phyloP scores from a whole-genome alignment of 2,113 vertebrate genomes.

The Hyaena hyaena region DNA sequence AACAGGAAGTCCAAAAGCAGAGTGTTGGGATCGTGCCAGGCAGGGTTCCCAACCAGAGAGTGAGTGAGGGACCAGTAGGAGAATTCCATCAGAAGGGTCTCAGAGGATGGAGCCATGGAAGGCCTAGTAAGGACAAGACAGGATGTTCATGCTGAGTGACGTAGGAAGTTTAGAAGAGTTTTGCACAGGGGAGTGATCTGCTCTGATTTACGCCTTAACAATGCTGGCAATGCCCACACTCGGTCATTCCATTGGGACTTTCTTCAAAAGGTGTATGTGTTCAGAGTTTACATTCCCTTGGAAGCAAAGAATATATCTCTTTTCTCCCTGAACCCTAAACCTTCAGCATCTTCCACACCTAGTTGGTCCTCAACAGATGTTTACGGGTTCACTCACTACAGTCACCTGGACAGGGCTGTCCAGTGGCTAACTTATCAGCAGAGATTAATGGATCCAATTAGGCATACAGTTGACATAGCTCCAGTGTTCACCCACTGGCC shows the following conservation, averaged over 20 bases:
- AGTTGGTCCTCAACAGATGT: constrained; percentile 35
- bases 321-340: constrained; percentile 48
- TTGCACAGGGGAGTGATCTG: neutral
- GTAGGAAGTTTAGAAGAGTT: neutral
- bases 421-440: constrained; percentile 34
- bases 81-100: neutral
- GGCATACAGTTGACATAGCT: neutral
- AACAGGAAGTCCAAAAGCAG: neutral
- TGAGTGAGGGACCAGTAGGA: neutral
- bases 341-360: constrained; percentile 33
- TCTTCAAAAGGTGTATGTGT: constrained; percentile 6
- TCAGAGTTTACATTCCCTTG: constrained; percentile 17
- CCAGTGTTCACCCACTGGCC: neutral
- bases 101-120: neutral
- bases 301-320: neutral
- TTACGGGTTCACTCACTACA: constrained; percentile 44
- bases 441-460: constrained; percentile 51
- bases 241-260: neutral
- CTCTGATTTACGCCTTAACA: constrained; percentile 17
- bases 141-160: neutral
- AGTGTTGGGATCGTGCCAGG: neutral
- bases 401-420: constrained; percentile 23
- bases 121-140: neutral
- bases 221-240: neutral
- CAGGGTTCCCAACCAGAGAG: neutral